These are phyloP conservation scores for Bellardia pandia DNA, from an alignment of 2,888 invertebrate genomes.

Conservation along the genomic window DNA sequence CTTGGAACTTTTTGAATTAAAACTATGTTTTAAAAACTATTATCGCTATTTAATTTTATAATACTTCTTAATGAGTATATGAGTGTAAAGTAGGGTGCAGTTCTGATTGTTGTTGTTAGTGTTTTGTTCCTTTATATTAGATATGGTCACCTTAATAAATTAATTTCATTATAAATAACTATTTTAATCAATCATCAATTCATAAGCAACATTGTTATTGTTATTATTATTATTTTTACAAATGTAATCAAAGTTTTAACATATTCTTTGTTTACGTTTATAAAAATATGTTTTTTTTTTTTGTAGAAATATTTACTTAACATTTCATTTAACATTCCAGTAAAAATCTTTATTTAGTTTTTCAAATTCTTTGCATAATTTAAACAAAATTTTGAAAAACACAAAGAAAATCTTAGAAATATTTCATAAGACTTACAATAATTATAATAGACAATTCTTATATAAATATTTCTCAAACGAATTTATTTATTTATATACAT, in stretches of 20 bases:
- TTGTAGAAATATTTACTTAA: conserved; percentile 48
- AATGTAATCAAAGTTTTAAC: conserved; percentile 13
- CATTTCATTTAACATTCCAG: conserved; percentile 40
- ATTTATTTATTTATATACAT: conserved; percentile 34
- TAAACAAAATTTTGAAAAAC: conserved; percentile 15
- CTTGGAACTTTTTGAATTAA: too few species aligned
- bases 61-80: too few species aligned
- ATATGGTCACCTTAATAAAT: too few species aligned
- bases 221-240: background rate
- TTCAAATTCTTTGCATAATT: conserved; percentile 57
- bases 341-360: conserved; percentile 53
- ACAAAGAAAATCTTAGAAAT: conserved; percentile 44
- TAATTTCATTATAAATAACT: too few species aligned
- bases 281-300: background rate
- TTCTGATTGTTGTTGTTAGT: too few species aligned
- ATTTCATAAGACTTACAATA: conserved; percentile 14
- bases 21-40: too few species aligned
- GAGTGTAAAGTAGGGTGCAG: too few species aligned
- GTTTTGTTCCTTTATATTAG: too few species aligned
- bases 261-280: conserved; percentile 16
- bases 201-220: background rate
- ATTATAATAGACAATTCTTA: conserved; percentile 44
- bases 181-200: conserved; percentile 7
- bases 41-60: too few species aligned
- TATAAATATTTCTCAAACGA: conserved; percentile 45